A percentile compares a stretch with the other conserved stretches of the same genome.
Evolutionary conservation across 2,888 invertebrate species (phyloP).

Genomic region (Slavum lentiscoides): DNA sequence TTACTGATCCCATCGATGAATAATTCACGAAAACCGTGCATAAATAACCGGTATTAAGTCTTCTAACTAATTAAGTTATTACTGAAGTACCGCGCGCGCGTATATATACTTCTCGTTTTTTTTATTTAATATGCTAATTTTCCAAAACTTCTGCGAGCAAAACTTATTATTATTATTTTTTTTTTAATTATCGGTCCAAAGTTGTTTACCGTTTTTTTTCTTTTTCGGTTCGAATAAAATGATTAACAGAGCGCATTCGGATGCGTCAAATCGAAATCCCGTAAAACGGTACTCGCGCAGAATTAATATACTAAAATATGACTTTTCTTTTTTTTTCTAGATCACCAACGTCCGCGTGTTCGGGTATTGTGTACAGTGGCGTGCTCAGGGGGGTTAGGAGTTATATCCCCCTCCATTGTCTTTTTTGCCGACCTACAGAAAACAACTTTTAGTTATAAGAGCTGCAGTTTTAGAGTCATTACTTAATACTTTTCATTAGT

Average conservation of each 20-base stretch:
- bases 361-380: not conserved
- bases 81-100: conserved; percentile 4
- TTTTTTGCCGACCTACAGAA: too few species aligned
- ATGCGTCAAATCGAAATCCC: not conserved
- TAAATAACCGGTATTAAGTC: conserved; percentile 34
- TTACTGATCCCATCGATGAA: conserved; percentile 40
- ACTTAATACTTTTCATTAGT: too few species aligned
- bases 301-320: not conserved
- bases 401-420: too few species aligned
- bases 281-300: not conserved
- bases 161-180: not conserved
- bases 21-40: conserved; percentile 41
- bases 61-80: conserved; percentile 40
- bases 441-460: too few species aligned
- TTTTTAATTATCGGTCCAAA: conserved; percentile 7
- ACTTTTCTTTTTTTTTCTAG: not conserved
- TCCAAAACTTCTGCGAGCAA: not conserved
- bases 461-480: too few species aligned
- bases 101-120: not conserved
- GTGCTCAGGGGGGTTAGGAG: too few species aligned
- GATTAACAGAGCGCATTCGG: conserved; percentile 7
- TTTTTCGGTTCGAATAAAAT: not conserved
- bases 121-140: conserved; percentile 28
- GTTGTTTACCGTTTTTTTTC: conserved; percentile 27
- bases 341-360: not conserved